Conservation (phyloP, 1,140 invertebrate species). For the Drusus annulatus region DNA sequence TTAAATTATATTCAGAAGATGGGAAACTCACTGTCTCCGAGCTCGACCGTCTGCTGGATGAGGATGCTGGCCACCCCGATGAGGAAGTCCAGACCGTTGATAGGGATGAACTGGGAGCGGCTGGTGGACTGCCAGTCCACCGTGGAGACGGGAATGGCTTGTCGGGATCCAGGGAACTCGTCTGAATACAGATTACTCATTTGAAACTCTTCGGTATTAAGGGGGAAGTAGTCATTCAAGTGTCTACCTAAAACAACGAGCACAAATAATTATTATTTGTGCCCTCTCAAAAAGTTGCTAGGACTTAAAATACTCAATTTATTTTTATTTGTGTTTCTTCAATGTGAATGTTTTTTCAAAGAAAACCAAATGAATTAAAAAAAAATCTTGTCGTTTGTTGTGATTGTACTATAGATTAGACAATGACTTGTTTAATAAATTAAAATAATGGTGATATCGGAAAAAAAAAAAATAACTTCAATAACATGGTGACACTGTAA, state of each 20-base stretch:
- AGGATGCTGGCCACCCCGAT: conserved; percentile 70
- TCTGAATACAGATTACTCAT: conserved; percentile 53
- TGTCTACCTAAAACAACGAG: conserved; percentile 20
- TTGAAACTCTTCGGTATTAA: conserved; percentile 52
- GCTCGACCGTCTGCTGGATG: conserved; percentile 75
- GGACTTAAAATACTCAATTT: too few species aligned
- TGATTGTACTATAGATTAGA: too few species aligned
- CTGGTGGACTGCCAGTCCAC: conserved; percentile 68
- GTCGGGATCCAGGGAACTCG: conserved; percentile 56
- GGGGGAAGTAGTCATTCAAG: conserved; percentile 2
- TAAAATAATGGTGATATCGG: too few species aligned
- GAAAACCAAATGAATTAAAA: too few species aligned
- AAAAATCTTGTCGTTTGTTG: too few species aligned
- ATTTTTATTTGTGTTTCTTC: too few species aligned
- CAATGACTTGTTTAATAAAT: too few species aligned
- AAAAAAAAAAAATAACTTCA: too few species aligned
- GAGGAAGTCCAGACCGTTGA: conserved; percentile 73
- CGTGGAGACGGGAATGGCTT: conserved; percentile 70
- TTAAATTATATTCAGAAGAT: not conserved
- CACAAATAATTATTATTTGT: too few species aligned
- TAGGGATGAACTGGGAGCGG: conserved; percentile 70
- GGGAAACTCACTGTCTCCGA: conserved; percentile 70
- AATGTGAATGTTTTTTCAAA: too few species aligned
- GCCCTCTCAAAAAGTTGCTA: not conserved
- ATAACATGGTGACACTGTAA: too few species aligned